A percentile compares a stretch with the other conserved stretches of the same genome.
Conservation (phyloP, 1,140 invertebrate species). For the Drosophila nikananu region DNA sequence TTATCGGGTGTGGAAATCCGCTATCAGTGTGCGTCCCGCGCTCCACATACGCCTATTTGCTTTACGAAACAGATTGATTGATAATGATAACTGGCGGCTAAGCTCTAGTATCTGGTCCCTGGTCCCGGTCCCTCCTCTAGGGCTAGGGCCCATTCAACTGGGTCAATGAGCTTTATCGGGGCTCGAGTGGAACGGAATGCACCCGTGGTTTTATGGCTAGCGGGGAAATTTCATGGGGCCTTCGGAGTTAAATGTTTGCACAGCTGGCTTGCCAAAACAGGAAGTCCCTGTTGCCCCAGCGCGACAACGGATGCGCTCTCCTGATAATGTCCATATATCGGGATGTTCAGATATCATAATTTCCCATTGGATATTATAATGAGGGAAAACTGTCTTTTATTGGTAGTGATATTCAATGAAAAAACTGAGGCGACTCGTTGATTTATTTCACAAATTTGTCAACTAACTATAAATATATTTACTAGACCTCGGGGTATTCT, state of each 20-base stretch:
- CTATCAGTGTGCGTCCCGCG: conserved; percentile 53
- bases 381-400: too few relatives aligned
- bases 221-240: conserved; percentile 14
- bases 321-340: conserved; percentile 9
- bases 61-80: conserved; percentile 71
- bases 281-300: conserved; percentile 26
- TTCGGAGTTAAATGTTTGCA: conserved; percentile 51
- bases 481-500: not conserved
- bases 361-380: not conserved
- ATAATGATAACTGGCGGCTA: conserved; percentile 69
- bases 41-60: conserved; percentile 42
- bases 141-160: conserved; percentile 54
- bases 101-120: conserved; percentile 44
- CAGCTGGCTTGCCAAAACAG: conserved; percentile 61
- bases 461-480: too few relatives aligned
- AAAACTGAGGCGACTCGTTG: not conserved
- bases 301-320: conserved; percentile 12
- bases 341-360: not conserved
- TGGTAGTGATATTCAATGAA: too few relatives aligned
- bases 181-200: conserved; percentile 33
- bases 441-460: not conserved
- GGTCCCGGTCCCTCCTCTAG: conserved; percentile 19
- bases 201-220: conserved; percentile 25
- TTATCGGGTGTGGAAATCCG: conserved; percentile 68
- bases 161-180: conserved; percentile 75